Conservation (phyloP, 2,797 vertebrate genomes). For the Pelochelys cantorii region DNA sequence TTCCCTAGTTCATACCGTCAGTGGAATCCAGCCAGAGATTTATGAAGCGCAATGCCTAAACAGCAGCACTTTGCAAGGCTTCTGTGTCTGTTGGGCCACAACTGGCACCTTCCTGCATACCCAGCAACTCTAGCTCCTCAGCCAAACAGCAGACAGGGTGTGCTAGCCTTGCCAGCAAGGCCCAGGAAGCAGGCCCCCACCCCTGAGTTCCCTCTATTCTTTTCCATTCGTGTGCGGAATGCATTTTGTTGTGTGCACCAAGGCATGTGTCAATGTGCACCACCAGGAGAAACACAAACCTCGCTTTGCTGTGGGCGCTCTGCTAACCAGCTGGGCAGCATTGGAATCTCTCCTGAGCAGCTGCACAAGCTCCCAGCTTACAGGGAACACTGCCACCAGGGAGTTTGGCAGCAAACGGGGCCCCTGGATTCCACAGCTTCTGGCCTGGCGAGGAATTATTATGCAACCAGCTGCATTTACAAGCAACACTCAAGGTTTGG, state of each 20-base stretch:
- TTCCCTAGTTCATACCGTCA: slow-evolving; percentile 54
- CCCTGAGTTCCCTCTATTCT: no score
- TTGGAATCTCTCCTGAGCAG: no score
- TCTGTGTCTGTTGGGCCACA: not conserved
- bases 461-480: rapidly evolving
- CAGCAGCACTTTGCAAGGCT: not conserved
- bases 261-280: no score
- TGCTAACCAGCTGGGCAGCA: no score
- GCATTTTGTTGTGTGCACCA: no score
- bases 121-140: not conserved
- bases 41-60: slow-evolving; percentile 7
- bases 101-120: rapidly evolving
- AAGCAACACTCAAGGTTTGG: not conserved
- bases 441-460: not conserved
- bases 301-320: no score
- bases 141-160: slow-evolving; percentile 1
- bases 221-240: no score
- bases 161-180: slow-evolving; percentile 14
- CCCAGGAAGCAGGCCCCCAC: not conserved
- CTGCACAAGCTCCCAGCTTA: no score
- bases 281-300: no score
- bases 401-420: not conserved
- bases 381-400: no score
- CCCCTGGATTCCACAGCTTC: not conserved
- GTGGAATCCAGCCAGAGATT: not conserved